Base-by-base conservation (phyloP, 1,140 invertebrate genomes). In the Lepidotrigona ventralis region DNA sequence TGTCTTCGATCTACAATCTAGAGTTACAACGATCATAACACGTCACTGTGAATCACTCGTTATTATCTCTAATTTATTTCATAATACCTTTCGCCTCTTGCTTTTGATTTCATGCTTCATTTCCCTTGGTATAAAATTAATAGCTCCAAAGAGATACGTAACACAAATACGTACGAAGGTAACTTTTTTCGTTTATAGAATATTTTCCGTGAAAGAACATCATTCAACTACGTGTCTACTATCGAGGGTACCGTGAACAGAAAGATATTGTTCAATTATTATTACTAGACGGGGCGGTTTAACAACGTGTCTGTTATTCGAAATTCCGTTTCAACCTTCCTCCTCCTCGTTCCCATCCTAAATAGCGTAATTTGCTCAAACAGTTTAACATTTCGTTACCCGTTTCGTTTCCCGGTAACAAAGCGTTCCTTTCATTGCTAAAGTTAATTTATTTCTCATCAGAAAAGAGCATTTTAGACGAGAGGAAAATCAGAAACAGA, bases 51-150 rank as follows among this genome's bases (percentile, higher is more conserved):
- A 85, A 82, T 80, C 64, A 63, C 74, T 54, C 70, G 74, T 88
- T 88, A 85, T 83, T 85, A 80, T 78, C 81, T 79, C 80, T 88
- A 85, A 88, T 88, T 88, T 85, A 81, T 88, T 84, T 81, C 86
- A 53, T 58, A 87, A 88, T 85, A 87, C 79, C 75, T 79, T 88
- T 79, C 78, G 77, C 73, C 64, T 56, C 77, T 53, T 88, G 79
- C 39, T 46, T 46, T 8, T 74, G 60, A 70, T 56, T 72, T 82
- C n/a, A 70, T 33, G 64, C 66, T 78, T 85, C 77, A 85, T 85
- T 88, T 82, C 83, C 79, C 33, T 77, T 66, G 79, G 29, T 66
- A 70, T 64, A 77, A 54, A 78, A 88, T 82, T 85, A 76, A 87
- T 84, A 70, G 71, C 63, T 64, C 15, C 69, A 53, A 21, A 29